Percentiles rank a stretch among this genome's conserved stretches.
These are phyloP conservation scores for Toxotes chatareus DNA, from an alignment of 2,113 vertebrate genomes.

Conservation along the genomic window DNA sequence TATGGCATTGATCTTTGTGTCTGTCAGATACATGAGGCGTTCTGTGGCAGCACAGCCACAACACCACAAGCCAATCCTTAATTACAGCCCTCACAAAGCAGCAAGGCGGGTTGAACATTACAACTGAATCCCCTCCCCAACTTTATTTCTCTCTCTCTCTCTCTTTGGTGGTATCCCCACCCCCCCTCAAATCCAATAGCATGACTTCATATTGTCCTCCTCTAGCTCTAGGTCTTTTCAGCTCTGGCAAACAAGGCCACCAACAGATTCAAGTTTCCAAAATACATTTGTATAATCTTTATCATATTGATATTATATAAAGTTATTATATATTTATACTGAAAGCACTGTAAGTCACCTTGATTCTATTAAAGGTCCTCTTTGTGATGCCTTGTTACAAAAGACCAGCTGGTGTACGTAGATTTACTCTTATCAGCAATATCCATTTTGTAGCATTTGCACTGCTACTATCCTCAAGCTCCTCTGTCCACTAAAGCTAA, in stretches of 20 bases:
- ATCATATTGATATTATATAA: not conserved
- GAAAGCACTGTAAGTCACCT: not conserved
- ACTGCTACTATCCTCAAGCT: constrained; percentile 18
- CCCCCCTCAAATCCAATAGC: constrained; percentile 57
- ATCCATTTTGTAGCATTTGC: constrained; percentile 17
- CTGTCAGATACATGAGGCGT: constrained; percentile 68
- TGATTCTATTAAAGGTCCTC: not conserved
- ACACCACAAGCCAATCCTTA: constrained; percentile 70
- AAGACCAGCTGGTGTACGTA: not conserved
- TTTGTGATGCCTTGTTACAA: not conserved
- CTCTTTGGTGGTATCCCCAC: constrained; percentile 64
- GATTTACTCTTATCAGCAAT: constrained; percentile 18
- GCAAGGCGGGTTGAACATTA: constrained; percentile 57
- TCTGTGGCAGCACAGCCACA: constrained; percentile 69
- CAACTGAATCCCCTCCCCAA: constrained; percentile 63
- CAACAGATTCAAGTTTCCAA: constrained; percentile 57
- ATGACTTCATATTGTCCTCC: constrained; percentile 74
- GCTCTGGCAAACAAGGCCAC: constrained; percentile 67
- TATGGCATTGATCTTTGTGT: constrained; percentile 56
- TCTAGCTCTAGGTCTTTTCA: constrained; percentile 56
- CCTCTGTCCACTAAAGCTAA: constrained; percentile 18
- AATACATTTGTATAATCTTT: constrained; percentile 24
- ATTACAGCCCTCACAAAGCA: constrained; percentile 74
- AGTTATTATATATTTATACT: constrained; percentile 7
- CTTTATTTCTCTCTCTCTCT: constrained; percentile 59